Percentiles rank a stretch among this genome's conserved stretches.
phyloP scores from a whole-genome alignment of 2,888 invertebrate species.

The Meganola albula region DNA sequence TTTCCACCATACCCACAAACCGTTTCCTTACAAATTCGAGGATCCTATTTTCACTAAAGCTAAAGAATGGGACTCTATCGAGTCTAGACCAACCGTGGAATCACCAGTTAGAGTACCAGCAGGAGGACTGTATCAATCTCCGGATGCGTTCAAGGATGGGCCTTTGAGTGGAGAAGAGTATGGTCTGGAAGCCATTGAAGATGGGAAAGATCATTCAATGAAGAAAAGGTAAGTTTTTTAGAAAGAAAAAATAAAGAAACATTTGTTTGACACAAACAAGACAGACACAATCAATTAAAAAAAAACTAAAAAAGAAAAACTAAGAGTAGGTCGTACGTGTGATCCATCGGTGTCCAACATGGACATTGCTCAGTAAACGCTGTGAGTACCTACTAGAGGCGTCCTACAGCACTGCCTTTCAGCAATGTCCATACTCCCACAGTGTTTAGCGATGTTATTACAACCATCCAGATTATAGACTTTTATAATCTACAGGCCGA shows the following conservation, averaged over 20 bases:
- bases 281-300: no score
- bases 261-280: no score
- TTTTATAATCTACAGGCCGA: no score
- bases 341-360: no score
- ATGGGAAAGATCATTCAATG: constrained; percentile 36
- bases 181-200: constrained; percentile 36
- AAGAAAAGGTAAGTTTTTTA: constrained; percentile 43
- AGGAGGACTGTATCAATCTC: constrained; percentile 54
- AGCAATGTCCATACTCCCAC: no score
- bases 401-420: no score
- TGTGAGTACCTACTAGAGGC: no score
- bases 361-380: no score
- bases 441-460: no score
- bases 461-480: no score
- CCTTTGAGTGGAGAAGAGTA: constrained; percentile 42
- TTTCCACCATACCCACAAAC: constrained; percentile 32
- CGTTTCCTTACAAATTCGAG: constrained; percentile 54
- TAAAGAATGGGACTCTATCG: constrained; percentile 40
- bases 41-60: constrained; percentile 32
- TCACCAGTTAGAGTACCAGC: constrained; percentile 50
- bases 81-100: constrained; percentile 49
- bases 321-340: no score
- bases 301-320: no score
- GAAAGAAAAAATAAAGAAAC: background rate
- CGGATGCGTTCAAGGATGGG: constrained; percentile 48